A percentile compares a stretch with the other conserved stretches of the same genome.
These are phyloP conservation scores for Plectrocnemia conspersa DNA, from an alignment of 1,140 invertebrate genomes.

Conservation along the genomic window DNA sequence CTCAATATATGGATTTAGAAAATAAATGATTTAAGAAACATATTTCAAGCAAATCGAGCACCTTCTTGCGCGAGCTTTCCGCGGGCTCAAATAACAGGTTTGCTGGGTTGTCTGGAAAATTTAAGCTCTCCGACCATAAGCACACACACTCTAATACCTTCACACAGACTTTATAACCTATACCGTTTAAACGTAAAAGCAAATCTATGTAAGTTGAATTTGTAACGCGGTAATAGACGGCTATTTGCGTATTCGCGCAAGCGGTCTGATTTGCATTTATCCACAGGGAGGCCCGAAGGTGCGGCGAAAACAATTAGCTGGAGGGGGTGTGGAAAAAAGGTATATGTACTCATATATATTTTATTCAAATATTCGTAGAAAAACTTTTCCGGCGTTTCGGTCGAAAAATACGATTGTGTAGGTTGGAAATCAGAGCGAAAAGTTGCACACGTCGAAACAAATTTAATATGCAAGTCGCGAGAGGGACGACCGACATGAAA, in stretches of 20 bases:
- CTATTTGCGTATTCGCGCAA: slow-evolving; percentile 30
- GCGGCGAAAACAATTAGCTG: slow-evolving; percentile 26
- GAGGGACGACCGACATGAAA: too few relatives aligned
- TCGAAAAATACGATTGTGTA: too few relatives aligned
- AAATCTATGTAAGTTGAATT: slow-evolving; percentile 34
- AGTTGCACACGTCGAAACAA: too few relatives aligned
- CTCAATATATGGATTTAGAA: neutral
- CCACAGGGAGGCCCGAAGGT: slow-evolving; percentile 21
- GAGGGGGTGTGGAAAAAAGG: slow-evolving; percentile 4
- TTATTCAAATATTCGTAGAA: too few relatives aligned
- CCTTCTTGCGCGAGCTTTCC: neutral
- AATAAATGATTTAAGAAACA: slow-evolving; percentile 1
- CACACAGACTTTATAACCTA: slow-evolving; percentile 28
- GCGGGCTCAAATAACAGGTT: slow-evolving; percentile 30
- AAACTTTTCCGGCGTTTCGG: too few relatives aligned
- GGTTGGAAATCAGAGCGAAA: too few relatives aligned
- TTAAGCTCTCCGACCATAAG: slow-evolving; percentile 27
- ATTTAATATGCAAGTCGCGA: too few relatives aligned
- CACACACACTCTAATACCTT: slow-evolving; percentile 21
- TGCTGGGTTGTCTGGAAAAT: slow-evolving; percentile 29
- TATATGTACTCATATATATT: too few relatives aligned
- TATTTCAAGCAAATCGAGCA: too few relatives aligned
- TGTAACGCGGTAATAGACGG: slow-evolving; percentile 33
- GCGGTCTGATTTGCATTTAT: slow-evolving; percentile 31
- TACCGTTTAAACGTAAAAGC: slow-evolving; percentile 33